phyloP scores from a whole-genome alignment of 2,888 invertebrate species.

The Rotaria socialis region DNA sequence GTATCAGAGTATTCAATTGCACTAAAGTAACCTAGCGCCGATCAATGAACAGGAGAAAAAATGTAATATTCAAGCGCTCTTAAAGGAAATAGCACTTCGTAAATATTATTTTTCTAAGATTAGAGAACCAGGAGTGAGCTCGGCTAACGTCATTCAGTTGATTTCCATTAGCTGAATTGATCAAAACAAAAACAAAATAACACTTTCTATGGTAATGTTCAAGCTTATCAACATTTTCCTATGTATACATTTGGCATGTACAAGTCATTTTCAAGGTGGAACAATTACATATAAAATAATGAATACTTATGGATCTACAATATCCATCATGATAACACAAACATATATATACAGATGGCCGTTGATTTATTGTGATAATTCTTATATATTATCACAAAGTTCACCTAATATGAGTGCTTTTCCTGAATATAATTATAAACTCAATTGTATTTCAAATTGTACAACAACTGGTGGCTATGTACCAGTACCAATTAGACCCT shows the following conservation, averaged over 20 bases:
- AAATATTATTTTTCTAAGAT: too few relatives aligned
- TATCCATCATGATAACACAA: neutral
- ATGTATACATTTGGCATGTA: neutral
- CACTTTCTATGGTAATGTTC: neutral
- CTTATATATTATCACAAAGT: neutral
- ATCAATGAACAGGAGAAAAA: too few relatives aligned
- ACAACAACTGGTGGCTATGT: neutral
- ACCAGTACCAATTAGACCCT: neutral
- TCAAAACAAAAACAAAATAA: neutral
- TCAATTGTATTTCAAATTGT: neutral
- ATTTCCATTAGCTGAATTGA: too few relatives aligned
- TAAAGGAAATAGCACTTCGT: too few relatives aligned
- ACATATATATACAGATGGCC: neutral
- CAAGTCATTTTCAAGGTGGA: constrained; percentile 17
- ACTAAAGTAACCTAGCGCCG: too few relatives aligned
- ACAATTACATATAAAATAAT: neutral
- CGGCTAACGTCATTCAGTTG: too few relatives aligned
- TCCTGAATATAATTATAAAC: neutral
- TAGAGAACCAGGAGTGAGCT: too few relatives aligned
- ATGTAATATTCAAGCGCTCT: too few relatives aligned
- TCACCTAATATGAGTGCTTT: neutral
- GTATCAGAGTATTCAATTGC: too few relatives aligned
- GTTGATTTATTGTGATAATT: constrained; percentile 8
- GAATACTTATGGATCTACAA: neutral
- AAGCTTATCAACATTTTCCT: neutral